Base-by-base conservation (phyloP, 1,140 invertebrate species). In the Aphelenchoides besseyi region DNA sequence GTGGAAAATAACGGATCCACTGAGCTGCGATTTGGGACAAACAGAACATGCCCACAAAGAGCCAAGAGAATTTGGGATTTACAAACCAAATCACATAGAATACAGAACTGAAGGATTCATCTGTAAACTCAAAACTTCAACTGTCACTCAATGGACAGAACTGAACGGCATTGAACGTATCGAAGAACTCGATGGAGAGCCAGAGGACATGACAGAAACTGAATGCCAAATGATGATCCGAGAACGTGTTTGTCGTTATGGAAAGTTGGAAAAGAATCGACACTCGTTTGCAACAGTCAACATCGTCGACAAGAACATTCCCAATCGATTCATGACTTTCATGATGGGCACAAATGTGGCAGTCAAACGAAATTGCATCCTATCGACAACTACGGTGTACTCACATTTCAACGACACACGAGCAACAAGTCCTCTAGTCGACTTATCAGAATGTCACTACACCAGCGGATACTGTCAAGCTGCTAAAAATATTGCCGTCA, bases 1-100 rank as follows among this genome's bases (percentile, higher is more conserved):
- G 23, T 59, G 57, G 57, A 59, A 18, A 26, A 59, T 59, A 9
- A 8, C 57, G n/a, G n/a, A n/a, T n/a, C n/a, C n/a, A n/a, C n/a
- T n/a, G n/a, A n/a, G n/a, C n/a, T n/a, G n/a, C n/a, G n/a, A n/a
- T n/a, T n/a, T n/a, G n/a, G n/a, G n/a, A n/a, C n/a, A n/a, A n/a
- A n/a, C n/a, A n/a, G n/a, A n/a, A n/a, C n/a, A n/a, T n/a, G n/a
- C n/a, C n/a, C n/a, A n/a, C n/a, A n/a, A n/a, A n/a, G n/a, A n/a
- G n/a, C n/a, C n/a, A n/a, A n/a, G n/a, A 59, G 9, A 16, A 18
- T 9, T 59, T 8, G 30, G 18, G 18, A 8, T 59, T 16, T 59
- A 59, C 57, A 59, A 59, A 41, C 9, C 8, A 41, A 59, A 59
- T 18, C 9, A 9, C 9, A 41, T 59, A 8, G 57, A 59, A 41